Conservation (phyloP, 1,140 invertebrate species). For the Geopemphigus sp. region DNA sequence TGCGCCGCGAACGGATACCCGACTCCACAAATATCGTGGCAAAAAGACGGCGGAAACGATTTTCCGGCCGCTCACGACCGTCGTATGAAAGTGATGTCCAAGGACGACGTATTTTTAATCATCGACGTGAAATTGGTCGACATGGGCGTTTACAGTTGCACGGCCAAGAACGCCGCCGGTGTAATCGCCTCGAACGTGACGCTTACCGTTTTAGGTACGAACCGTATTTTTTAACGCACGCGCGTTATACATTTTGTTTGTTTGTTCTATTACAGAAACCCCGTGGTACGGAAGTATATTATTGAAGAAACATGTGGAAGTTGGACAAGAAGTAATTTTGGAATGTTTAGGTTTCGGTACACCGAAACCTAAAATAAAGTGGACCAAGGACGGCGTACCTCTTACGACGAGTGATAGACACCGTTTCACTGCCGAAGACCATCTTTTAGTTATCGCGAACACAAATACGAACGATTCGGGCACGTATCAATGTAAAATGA, state of each 20-base stretch:
- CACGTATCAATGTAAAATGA: conserved; percentile 83
- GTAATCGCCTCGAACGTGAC: conserved; percentile 82
- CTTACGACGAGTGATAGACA: conserved; percentile 67
- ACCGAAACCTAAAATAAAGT: conserved; percentile 81
- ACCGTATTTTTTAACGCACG: neutral
- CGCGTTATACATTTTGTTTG: no score
- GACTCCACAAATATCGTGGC: conserved; percentile 82
- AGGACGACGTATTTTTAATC: conserved; percentile 92
- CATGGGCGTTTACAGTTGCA: conserved; percentile 90
- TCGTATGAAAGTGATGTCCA: conserved; percentile 90
- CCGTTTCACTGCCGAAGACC: conserved; percentile 81
- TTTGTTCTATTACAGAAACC: conserved; percentile 65
- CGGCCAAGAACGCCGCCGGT: conserved; percentile 85
- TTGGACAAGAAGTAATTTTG: conserved; percentile 77
- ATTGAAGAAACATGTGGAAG: conserved; percentile 76
- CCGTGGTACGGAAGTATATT: conserved; percentile 82
- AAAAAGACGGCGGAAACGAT: conserved; percentile 91
- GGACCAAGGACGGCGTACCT: conserved; percentile 81
- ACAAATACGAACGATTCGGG: conserved; percentile 75
- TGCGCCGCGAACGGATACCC: conserved; percentile 90
- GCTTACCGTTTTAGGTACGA: conserved; percentile 74
- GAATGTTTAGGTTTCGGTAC: conserved; percentile 84
- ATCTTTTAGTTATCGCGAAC: conserved; percentile 82
- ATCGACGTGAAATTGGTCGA: conserved; percentile 83
- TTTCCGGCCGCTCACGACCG: conserved; percentile 93